A percentile compares a stretch with the other conserved stretches of the same genome.
Evolutionary conservation across 2,797 vertebrate species (phyloP).

Genomic region (Stomatorhinus walkeri): DNA sequence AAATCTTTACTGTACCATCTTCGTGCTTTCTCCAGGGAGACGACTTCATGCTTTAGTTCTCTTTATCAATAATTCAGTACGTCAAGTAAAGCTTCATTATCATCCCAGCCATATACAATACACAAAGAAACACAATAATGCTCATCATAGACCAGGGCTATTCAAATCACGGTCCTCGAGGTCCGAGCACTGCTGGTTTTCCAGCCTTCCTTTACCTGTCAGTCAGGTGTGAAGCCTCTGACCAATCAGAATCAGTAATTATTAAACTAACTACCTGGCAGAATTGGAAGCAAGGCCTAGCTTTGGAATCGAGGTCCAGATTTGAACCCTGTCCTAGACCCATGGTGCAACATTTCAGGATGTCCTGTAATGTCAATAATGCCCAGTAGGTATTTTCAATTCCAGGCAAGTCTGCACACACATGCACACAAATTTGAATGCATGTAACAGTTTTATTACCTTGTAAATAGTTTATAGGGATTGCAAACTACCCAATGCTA

Average conservation of each 20-base stretch:
- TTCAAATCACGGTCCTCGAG: too few relatives aligned
- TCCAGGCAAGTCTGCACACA: neutral
- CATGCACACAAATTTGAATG: neutral
- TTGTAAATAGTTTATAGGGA: neutral
- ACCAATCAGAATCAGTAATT: too few relatives aligned
- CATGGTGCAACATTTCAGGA: neutral
- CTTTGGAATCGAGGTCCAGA: too few relatives aligned
- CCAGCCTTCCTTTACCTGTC: too few relatives aligned
- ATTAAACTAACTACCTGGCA: too few relatives aligned
- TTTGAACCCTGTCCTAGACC: neutral
- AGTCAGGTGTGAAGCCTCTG: too few relatives aligned
- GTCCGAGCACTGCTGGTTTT: too few relatives aligned
- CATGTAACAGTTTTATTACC: neutral
- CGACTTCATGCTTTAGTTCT: neutral
- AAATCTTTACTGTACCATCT: conserved; percentile 22
- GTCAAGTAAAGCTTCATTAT: neutral
- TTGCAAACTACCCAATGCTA: neutral
- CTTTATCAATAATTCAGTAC: neutral
- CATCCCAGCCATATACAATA: neutral
- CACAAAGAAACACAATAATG: neutral
- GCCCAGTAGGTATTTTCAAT: neutral
- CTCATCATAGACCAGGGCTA: neutral
- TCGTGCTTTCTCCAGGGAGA: neutral
- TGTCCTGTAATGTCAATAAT: neutral
- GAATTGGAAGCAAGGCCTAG: too few relatives aligned